Conservation (phyloP, 2,888 invertebrate genomes). For the Eupeodes luniger region DNA sequence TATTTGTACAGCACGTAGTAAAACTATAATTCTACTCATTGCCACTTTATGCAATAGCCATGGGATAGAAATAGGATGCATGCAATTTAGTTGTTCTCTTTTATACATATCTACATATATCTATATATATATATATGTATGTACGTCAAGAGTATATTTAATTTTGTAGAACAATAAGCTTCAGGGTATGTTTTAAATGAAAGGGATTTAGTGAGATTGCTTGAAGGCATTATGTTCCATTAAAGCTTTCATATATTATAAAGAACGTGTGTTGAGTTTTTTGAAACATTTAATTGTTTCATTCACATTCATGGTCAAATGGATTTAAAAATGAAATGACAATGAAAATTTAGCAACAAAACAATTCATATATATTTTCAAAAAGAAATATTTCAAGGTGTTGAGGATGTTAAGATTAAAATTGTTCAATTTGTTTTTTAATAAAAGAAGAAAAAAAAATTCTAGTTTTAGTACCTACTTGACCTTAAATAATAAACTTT, state of each 20-base stretch:
- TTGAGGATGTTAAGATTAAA: no score
- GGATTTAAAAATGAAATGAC: background rate
- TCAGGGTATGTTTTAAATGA: conserved; percentile 41
- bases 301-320: conserved; percentile 33
- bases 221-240: conserved; percentile 11
- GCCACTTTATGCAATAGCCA: conserved; percentile 57
- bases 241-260: background rate
- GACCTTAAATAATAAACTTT: no score
- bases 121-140: no score
- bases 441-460: no score
- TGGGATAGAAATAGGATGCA: conserved; percentile 33
- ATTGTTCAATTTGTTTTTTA: no score
- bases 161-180: conserved; percentile 14
- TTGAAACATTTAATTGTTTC: conserved; percentile 5
- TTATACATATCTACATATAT: no score
- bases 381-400: background rate
- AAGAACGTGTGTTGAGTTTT: conserved; percentile 6
- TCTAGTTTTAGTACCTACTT: no score
- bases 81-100: conserved; percentile 45
- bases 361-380: background rate
- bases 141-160: no score
- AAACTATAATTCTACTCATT: conserved; percentile 49
- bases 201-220: conserved; percentile 26
- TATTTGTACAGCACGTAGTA: conserved; percentile 51
- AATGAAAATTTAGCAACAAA: background rate